phyloP scores from a whole-genome alignment of 2,888 invertebrate genomes.

The Operophtera brumata region DNA sequence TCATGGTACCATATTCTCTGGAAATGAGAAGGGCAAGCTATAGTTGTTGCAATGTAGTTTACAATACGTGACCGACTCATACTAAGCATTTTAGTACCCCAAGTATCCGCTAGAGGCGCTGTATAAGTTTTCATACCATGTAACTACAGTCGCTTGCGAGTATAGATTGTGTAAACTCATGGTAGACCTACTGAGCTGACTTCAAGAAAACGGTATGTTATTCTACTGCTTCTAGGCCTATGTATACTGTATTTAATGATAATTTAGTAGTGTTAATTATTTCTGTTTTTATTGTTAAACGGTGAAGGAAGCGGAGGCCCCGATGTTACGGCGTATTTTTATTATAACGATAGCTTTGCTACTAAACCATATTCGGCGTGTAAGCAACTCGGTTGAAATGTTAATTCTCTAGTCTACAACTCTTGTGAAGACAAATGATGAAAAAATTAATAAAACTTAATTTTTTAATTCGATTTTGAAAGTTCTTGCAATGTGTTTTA shows the following conservation, averaged over 20 bases:
- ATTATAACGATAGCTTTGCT: constrained; percentile 60
- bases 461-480: constrained; percentile 78
- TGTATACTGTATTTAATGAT: constrained; percentile 50
- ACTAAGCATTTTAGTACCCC: too few relatives aligned
- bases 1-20: too few relatives aligned
- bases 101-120: too few relatives aligned
- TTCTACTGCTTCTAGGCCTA: constrained; percentile 6
- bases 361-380: constrained; percentile 54
- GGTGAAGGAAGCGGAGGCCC: constrained; percentile 43
- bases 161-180: too few relatives aligned
- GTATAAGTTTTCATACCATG: too few relatives aligned
- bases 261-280: constrained; percentile 53
- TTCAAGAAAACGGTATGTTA: too few relatives aligned
- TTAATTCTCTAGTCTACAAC: constrained; percentile 78
- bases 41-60: too few relatives aligned
- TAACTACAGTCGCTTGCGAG: too few relatives aligned
- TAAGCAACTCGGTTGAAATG: constrained; percentile 69
- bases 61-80: too few relatives aligned
- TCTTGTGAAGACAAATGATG: constrained; percentile 78
- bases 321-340: constrained; percentile 43
- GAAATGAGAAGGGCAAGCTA: too few relatives aligned
- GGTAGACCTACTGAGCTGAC: too few relatives aligned
- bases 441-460: constrained; percentile 68
- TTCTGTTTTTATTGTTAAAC: constrained; percentile 36
- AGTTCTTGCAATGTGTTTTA: constrained; percentile 69